phyloP scores from a whole-genome alignment of 1,140 invertebrate genomes.

The Thaumetopoea pityocampa region DNA sequence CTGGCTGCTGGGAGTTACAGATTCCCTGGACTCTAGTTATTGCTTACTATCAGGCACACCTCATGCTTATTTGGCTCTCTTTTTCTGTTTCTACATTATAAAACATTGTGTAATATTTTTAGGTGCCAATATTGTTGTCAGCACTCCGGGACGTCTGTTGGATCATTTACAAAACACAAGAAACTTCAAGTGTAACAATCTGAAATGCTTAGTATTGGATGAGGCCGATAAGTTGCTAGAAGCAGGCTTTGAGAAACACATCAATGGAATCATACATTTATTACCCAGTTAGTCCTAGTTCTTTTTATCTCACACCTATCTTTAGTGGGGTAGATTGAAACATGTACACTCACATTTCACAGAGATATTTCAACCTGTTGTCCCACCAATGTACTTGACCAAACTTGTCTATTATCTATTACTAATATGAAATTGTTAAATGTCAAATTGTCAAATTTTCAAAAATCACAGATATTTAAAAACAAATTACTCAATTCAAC shows the following conservation, averaged over 20 bases:
- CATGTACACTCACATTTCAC: neutral
- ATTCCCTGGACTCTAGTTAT: too few species aligned
- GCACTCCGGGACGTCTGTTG: constrained; percentile 87
- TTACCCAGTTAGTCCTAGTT: constrained; percentile 81
- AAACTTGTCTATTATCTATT: too few species aligned
- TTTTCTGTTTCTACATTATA: constrained; percentile 1
- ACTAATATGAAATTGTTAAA: too few species aligned
- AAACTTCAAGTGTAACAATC: constrained; percentile 84
- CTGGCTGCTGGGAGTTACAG: too few species aligned
- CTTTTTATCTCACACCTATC: neutral
- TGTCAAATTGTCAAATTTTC: too few species aligned
- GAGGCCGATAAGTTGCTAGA: constrained; percentile 91
- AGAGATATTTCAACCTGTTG: neutral
- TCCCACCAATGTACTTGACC: too few species aligned
- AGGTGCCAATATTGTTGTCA: constrained; percentile 87
- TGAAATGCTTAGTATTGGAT: constrained; percentile 89
- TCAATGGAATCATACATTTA: constrained; percentile 86
- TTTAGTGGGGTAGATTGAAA: neutral
- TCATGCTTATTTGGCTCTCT: too few species aligned
- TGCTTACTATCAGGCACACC: too few species aligned
- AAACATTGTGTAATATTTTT: constrained; percentile 3
- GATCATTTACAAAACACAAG: constrained; percentile 89
- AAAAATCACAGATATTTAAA: too few species aligned
- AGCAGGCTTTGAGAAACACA: constrained; percentile 90
- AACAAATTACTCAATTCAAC: too few species aligned